phyloP scores from a whole-genome alignment of 2,888 invertebrate species.

The Melolontha melolontha region DNA sequence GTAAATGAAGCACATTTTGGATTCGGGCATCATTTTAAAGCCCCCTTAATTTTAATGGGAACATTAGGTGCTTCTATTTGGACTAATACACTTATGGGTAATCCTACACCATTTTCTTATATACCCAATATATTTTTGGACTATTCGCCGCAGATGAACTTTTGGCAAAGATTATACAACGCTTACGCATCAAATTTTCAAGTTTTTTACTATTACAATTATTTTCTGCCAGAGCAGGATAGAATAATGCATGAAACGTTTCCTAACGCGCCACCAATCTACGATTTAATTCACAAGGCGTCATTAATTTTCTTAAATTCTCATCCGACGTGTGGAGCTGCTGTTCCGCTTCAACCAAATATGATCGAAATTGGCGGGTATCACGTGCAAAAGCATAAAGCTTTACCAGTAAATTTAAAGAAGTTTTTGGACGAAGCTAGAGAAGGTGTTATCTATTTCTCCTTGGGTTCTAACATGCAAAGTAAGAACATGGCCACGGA shows the following conservation, averaged over 20 bases:
- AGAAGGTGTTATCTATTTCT: slow-evolving; percentile 71
- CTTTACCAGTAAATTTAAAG: slow-evolving; percentile 65
- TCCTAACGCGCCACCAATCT: slow-evolving; percentile 52
- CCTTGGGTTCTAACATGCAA: slow-evolving; percentile 72
- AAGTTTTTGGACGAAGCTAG: slow-evolving; percentile 67
- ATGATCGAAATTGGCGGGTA: slow-evolving; percentile 71
- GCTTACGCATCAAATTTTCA: slow-evolving; percentile 60
- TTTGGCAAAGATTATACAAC: slow-evolving; percentile 69
- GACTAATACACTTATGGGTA: slow-evolving; percentile 62
- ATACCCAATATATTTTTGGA: slow-evolving; percentile 65
- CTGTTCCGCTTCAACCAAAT: slow-evolving; percentile 68
- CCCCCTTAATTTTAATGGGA: slow-evolving; percentile 58
- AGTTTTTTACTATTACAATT: slow-evolving; percentile 52
- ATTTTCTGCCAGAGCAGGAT: slow-evolving; percentile 51
- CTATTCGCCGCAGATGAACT: slow-evolving; percentile 64
- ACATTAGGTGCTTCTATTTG: slow-evolving; percentile 53
- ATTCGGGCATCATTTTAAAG: slow-evolving; percentile 56
- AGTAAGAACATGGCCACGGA: slow-evolving; percentile 69
- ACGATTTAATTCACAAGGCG: slow-evolving; percentile 53
- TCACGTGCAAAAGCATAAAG: slow-evolving; percentile 59
- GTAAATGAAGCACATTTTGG: slow-evolving; percentile 65
- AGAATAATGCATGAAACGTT: slow-evolving; percentile 54
- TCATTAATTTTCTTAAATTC: slow-evolving; percentile 58
- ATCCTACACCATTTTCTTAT: slow-evolving; percentile 66
- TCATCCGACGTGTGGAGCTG: slow-evolving; percentile 67